Base-by-base conservation (phyloP, 2,113 vertebrate species). In the Bujurquina vittata region DNA sequence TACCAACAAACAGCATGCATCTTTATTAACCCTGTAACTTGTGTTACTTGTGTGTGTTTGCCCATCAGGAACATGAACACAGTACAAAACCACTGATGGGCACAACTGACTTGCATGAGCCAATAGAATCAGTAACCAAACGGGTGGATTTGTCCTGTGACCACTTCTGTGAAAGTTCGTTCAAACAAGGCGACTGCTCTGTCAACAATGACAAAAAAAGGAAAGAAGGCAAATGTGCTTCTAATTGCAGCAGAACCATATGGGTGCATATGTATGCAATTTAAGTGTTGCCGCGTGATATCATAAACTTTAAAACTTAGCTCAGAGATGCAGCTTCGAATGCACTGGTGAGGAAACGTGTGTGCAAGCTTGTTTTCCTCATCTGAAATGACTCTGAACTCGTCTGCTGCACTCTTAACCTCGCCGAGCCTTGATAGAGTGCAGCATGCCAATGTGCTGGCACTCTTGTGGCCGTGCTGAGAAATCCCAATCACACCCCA, bases 341-440 rank as follows among this genome's bases (percentile, higher is more conserved):
- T 81, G 84, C 78, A 37, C 5, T 29, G 18, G 55, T 23, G 18
- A 59, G 37, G 52, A 54, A 80, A 40, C 31, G 57, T 59, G 46
- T 31, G 22, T 76, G 29, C 58, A 77, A 52, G 79, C 29, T 63
- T 65, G 43, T 31, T 6, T 35, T 75, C 58, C 84, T 90, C 80
- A 37, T 81, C 73, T 88, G 77, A 84, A 87, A 86, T 83, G 33
- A 87, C 81, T 88, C 67, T 84, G 83, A 90, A 90, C 76, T 88
- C 5, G 33, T 80, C 84, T 67, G 63, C 81, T 86, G 88, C 84
- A 88, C 90, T 90, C 69, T 83, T 85, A 79, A 92, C 94, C 92
- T 90, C 33, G 0, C 65, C 10, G 33, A 88, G 81, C 43, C 80
- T 89, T 91, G 88, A 93, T 91, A 74, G 81, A 92, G 91, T 85